These are phyloP conservation scores for Spinus pinus DNA, from an alignment of 2,797 vertebrate species.

Conservation along the genomic window DNA sequence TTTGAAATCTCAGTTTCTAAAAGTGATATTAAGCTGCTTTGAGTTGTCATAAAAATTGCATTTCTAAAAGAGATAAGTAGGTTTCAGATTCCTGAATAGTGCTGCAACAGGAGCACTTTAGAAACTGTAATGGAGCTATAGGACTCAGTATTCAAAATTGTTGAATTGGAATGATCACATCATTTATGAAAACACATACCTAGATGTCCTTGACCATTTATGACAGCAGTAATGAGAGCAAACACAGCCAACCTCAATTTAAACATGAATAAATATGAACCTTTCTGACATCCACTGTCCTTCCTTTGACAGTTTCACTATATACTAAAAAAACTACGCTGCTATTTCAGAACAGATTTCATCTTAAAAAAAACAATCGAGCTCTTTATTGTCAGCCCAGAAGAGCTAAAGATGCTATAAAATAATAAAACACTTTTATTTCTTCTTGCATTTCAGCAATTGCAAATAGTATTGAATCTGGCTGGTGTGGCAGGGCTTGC, in stretches of 20 bases:
- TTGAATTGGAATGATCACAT: slow-evolving; percentile 46
- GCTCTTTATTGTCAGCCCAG: not conserved
- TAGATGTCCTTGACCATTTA: slow-evolving; percentile 58
- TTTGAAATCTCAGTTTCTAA: slow-evolving; percentile 14
- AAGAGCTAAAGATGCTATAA: slow-evolving; percentile 19
- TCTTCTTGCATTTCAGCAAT: not conserved
- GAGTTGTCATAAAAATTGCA: slow-evolving; percentile 25
- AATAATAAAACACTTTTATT: slow-evolving; percentile 18
- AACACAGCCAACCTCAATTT: slow-evolving; percentile 55
- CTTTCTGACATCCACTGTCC: slow-evolving; percentile 48
- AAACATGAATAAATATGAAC: slow-evolving; percentile 55
- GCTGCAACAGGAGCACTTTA: not conserved
- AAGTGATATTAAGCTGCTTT: not conserved
- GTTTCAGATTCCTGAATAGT: not conserved
- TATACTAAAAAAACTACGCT: not conserved
- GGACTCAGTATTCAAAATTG: not conserved
- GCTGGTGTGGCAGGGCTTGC: not conserved
- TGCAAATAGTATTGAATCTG: not conserved
- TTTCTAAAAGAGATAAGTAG: slow-evolving; percentile 9
- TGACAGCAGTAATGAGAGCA: slow-evolving; percentile 51
- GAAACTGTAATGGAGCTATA: slow-evolving; percentile 1
- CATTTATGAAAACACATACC: slow-evolving; percentile 44
- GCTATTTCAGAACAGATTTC: not conserved
- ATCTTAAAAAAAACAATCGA: not conserved
- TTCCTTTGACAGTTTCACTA: slow-evolving; percentile 50